Conservation (phyloP, 2,113 vertebrate genomes). For the Toxostoma redivivum region DNA sequence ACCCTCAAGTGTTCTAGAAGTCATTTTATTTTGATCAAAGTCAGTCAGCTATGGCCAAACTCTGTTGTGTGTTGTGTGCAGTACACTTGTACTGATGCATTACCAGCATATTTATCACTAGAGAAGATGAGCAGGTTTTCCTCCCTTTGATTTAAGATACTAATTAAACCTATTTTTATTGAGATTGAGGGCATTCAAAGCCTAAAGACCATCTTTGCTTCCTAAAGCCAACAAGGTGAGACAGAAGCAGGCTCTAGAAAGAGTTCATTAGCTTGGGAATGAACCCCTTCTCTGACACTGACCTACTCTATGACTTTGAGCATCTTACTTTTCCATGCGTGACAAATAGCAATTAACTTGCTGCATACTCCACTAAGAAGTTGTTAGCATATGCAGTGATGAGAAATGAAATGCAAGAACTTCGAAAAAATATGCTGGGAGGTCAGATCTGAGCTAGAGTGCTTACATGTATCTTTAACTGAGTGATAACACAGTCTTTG, state of each 20-base stretch:
- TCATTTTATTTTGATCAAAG: conserved; percentile 21
- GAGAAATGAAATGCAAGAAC: conserved; percentile 39
- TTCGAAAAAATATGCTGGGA: neutral
- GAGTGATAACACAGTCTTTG: conserved; percentile 31
- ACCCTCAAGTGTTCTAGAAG: neutral
- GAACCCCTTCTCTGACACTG: conserved; percentile 18
- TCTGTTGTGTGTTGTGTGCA: neutral
- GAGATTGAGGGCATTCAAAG: neutral
- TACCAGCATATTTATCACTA: neutral
- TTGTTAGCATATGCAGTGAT: conserved; percentile 25
- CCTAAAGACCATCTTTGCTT: neutral
- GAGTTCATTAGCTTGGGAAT: conserved; percentile 17
- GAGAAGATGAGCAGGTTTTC: neutral
- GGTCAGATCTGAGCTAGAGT: conserved; percentile 19
- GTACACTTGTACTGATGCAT: neutral
- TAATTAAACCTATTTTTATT: conserved; percentile 47
- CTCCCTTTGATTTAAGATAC: conserved; percentile 19
- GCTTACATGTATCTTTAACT: conserved; percentile 22
- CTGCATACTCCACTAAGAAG: conserved; percentile 19
- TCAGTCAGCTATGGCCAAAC: conserved; percentile 8
- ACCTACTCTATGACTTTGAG: conserved; percentile 49
- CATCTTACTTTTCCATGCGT: conserved; percentile 35
- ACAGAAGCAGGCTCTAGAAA: neutral
- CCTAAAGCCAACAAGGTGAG: neutral
- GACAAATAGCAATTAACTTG: conserved; percentile 58